These are phyloP conservation scores for Xiphorhynchus elegans DNA, from an alignment of 2,113 vertebrate genomes.

Conservation along the genomic window DNA sequence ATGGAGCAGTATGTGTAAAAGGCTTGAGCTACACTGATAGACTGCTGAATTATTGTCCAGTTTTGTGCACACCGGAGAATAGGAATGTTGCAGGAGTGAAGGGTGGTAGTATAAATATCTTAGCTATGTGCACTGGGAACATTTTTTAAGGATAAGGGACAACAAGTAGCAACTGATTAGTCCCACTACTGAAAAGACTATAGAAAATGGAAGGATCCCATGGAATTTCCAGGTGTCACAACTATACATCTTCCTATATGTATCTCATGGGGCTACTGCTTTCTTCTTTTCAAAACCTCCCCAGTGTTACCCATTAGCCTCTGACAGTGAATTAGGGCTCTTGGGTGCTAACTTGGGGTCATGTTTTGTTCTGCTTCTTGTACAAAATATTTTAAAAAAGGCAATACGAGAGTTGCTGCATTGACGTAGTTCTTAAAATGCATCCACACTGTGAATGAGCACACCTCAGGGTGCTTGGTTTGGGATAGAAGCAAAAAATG, in stretches of 20 bases:
- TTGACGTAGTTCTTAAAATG: neutral
- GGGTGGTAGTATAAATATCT: neutral
- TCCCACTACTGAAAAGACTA: neutral
- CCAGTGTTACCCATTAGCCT: neutral
- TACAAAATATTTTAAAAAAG: neutral
- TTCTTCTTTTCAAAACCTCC: neutral
- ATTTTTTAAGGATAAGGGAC: neutral
- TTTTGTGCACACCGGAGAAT: neutral
- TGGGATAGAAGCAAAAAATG: neutral
- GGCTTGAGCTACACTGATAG: neutral
- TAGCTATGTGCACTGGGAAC: neutral
- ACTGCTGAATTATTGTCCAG: neutral
- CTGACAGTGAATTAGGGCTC: neutral
- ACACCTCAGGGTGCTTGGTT: neutral
- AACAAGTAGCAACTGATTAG: neutral
- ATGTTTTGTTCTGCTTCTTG: neutral
- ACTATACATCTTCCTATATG: neutral
- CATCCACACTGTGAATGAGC: neutral
- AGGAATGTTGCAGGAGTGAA: neutral
- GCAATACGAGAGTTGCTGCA: neutral
- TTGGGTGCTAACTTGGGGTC: neutral
- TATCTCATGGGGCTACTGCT: neutral
- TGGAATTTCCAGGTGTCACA: neutral
- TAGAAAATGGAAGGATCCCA: neutral
- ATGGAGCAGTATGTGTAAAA: neutral